Evolutionary conservation across 30 jellyfish, hydroid and myxozoan species (phyloP).

Genomic region (Hydra vulgaris): DNA sequence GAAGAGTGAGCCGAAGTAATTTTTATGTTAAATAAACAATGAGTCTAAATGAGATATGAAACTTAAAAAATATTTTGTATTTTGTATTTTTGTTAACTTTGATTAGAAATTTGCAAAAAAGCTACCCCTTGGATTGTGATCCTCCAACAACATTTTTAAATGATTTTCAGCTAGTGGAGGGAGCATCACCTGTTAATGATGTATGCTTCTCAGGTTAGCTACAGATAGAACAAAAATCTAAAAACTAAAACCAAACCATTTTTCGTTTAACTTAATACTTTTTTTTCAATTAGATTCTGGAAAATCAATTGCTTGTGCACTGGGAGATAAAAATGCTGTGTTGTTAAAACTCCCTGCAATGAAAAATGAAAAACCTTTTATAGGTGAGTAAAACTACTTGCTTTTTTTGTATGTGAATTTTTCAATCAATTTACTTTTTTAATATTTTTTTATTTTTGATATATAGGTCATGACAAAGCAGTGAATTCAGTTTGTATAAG

Average conservation of each 20-base stretch:
- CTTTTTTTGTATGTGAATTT: too few species aligned
- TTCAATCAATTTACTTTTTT: too few species aligned
- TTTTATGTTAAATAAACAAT: neutral
- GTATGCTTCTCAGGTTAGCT: slow-evolving; percentile 18
- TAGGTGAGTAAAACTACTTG: slow-evolving; percentile 38
- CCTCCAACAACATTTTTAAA: slow-evolving; percentile 54
- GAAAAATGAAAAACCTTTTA: slow-evolving; percentile 36
- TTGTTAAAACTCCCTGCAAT: slow-evolving; percentile 36
- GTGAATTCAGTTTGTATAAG: slow-evolving; percentile 48
- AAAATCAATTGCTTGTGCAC: slow-evolving; percentile 66
- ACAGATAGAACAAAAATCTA: neutral
- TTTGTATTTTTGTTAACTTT: too few species aligned
- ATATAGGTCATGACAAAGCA: slow-evolving; percentile 61
- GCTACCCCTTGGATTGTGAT: slow-evolving; percentile 60
- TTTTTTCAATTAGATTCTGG: slow-evolving; percentile 73
- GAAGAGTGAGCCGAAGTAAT: slow-evolving; percentile 9
- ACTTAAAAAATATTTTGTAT: too few species aligned
- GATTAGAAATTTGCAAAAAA: slow-evolving; percentile 26
- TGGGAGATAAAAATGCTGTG: slow-evolving; percentile 49
- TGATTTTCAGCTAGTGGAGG: slow-evolving; percentile 17
- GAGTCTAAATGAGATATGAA: neutral
- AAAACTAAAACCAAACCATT: neutral
- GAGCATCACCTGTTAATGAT: slow-evolving; percentile 10
- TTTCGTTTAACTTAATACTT: too few species aligned
- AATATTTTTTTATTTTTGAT: neutral